Percentiles rank a stretch among this genome's conserved stretches.
These are phyloP conservation scores for Lapara coniferarum DNA, from an alignment of 2,888 invertebrate species.

Conservation along the genomic window DNA sequence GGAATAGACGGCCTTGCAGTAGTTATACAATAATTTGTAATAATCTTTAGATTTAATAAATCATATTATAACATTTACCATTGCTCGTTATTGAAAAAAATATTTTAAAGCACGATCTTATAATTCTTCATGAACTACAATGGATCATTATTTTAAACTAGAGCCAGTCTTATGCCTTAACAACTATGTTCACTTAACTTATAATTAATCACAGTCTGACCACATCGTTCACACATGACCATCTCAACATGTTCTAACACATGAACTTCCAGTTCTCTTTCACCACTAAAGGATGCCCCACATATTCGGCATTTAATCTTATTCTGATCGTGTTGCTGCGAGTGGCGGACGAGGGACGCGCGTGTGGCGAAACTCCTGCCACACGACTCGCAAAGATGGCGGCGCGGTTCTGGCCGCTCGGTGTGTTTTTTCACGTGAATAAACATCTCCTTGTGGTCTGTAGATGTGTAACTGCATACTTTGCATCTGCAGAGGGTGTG, in stretches of 20 bases:
- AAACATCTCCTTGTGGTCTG: slow-evolving; percentile 82
- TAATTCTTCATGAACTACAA: too few species aligned
- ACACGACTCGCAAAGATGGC: slow-evolving; percentile 74
- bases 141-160: too few species aligned
- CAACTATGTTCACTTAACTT: slow-evolving; percentile 58
- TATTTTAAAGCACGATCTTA: neutral
- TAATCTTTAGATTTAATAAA: slow-evolving; percentile 24
- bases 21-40: slow-evolving; percentile 27
- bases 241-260: slow-evolving; percentile 56
- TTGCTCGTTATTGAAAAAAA: neutral
- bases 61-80: neutral
- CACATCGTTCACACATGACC: slow-evolving; percentile 74
- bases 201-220: slow-evolving; percentile 55
- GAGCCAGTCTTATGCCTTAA: slow-evolving; percentile 31
- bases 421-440: slow-evolving; percentile 83
- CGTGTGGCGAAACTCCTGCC: slow-evolving; percentile 69
- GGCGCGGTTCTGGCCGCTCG: slow-evolving; percentile 46
- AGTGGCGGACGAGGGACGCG: slow-evolving; percentile 62
- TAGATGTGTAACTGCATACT: slow-evolving; percentile 83
- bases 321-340: slow-evolving; percentile 50
- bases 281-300: slow-evolving; percentile 49
- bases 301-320: slow-evolving; percentile 57
- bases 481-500: slow-evolving; percentile 74
- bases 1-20: slow-evolving; percentile 7
- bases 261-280: slow-evolving; percentile 53